Evolutionary conservation across 2,797 vertebrate genomes (phyloP).

Genomic region (Somateria mollissima): DNA sequence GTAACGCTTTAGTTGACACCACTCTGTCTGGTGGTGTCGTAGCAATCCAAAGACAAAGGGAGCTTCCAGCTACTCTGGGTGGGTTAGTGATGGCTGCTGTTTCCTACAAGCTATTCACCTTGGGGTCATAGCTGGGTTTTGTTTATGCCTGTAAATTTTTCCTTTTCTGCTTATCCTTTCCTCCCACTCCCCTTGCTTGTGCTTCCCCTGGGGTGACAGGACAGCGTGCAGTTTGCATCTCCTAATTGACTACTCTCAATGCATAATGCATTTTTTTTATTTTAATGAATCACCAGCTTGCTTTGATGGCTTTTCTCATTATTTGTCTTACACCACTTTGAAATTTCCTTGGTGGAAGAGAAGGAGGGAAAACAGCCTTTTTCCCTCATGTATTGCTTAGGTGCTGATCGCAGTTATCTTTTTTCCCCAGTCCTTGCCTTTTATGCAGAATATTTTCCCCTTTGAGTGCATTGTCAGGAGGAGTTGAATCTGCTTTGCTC

Average conservation of each 20-base stretch:
- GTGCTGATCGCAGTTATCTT: constrained; percentile 62
- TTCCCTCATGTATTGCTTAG: constrained; percentile 44
- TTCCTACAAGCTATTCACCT: constrained; percentile 25
- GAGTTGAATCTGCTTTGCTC: constrained; percentile 53
- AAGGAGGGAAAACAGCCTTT: constrained; percentile 40
- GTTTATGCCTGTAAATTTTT: constrained; percentile 61
- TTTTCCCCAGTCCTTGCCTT: constrained; percentile 43
- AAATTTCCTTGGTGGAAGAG: constrained; percentile 52
- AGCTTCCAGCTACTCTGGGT: background rate
- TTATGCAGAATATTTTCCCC: constrained; percentile 49
- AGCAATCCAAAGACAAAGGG: background rate
- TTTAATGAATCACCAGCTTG: constrained; percentile 65
- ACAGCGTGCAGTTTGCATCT: constrained; percentile 52
- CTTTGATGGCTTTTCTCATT: constrained; percentile 68
- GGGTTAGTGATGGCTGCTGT: constrained; percentile 24
- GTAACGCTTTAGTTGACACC: background rate
- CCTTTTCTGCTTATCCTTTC: constrained; percentile 50
- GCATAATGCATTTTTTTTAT: constrained; percentile 73
- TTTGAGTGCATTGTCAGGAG: background rate
- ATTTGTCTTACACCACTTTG: constrained; percentile 58
- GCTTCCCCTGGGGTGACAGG: constrained; percentile 61
- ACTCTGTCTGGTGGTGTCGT: background rate
- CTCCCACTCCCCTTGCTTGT: constrained; percentile 49
- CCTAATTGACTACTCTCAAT: constrained; percentile 68
- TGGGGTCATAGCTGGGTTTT: constrained; percentile 56